Base-by-base conservation (phyloP, 1,140 invertebrate species). In the Caenorhabditis briggsae region DNA sequence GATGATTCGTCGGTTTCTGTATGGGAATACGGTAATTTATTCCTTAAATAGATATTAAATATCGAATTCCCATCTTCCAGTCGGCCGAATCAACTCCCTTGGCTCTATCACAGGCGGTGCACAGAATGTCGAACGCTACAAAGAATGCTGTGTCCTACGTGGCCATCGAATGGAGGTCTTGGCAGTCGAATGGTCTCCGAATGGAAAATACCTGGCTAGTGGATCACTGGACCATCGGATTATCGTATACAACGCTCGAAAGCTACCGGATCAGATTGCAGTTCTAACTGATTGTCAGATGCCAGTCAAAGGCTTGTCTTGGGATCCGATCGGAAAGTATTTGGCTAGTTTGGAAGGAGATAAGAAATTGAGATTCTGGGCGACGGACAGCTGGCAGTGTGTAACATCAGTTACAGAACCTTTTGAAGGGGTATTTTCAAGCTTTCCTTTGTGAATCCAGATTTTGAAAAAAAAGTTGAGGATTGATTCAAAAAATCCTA, bases 321-420 rank as follows among this genome's bases (percentile, higher is more conserved):
- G 97, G 97, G 98, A 99, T 93, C 98, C 98, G 0, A 95, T 98
- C 84, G 97, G 97, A 0, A 97, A 97, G 93, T 99, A 97, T 92
- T 93, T 99, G 53, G 97, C 97, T 5, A 96, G 96, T 41, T 89
- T 94, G 93, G 97, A 97, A 5, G 97, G 98, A 93, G 98, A 99
- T 93, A 97, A 96, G 92, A 96, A 96, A 55, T 93, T 99, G 8
- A 94, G 96, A 91, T 95, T 99, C 41, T 99, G 97, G 97, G 94
- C 96, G 89, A 98, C 97, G 0, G 94, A 94, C 6, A 97, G 98
- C 92, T 99, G 97, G 97, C 94, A 95, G 20, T 94, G 95, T 90
- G 96, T 97, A 90, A 94, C 95, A 33, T 93, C 95, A 2, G 95
- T 99, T 50, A 95, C 95, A 0, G 96, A 98, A 90, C 96, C 97